phyloP scores from a whole-genome alignment of 2,888 invertebrate genomes.

The Caenorhabditis afra region DNA sequence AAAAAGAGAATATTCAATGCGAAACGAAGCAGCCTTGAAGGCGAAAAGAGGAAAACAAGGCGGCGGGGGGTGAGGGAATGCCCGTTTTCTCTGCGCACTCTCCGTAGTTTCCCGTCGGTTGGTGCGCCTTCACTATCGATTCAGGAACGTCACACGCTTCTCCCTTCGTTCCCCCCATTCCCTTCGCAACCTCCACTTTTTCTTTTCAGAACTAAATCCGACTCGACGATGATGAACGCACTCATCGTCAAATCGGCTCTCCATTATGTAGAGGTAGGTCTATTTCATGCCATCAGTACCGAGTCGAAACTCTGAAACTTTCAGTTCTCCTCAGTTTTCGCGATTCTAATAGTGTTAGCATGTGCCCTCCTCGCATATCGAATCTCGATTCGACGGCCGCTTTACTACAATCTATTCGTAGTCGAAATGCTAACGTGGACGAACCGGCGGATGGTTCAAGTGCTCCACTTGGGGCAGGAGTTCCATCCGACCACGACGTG shows the following conservation, averaged over 20 bases:
- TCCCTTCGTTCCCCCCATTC: constrained; percentile 1
- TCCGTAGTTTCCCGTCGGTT: constrained; percentile 51
- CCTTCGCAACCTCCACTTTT: neutral
- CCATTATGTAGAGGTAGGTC: constrained; percentile 43
- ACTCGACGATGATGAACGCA: constrained; percentile 22
- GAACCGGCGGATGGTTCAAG: constrained; percentile 64
- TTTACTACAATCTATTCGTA: constrained; percentile 63
- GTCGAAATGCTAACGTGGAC: constrained; percentile 70
- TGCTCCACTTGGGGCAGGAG: constrained; percentile 57
- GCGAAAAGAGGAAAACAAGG: neutral
- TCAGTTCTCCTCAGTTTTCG: constrained; percentile 35
- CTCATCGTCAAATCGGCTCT: constrained; percentile 21
- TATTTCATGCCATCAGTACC: neutral
- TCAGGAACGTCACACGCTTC: constrained; percentile 16
- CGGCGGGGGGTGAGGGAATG: neutral
- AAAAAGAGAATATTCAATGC: neutral
- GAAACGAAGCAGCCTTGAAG: neutral
- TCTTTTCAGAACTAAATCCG: neutral
- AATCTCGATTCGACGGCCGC: constrained; percentile 51
- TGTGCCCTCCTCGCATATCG: constrained; percentile 28
- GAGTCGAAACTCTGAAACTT: constrained; percentile 10
- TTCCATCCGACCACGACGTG: constrained; percentile 43
- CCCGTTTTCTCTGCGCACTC: neutral
- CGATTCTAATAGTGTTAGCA: constrained; percentile 21
- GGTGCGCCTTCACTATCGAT: constrained; percentile 49